These are phyloP conservation scores for Oxyruncus cristatus DNA, from an alignment of 2,113 vertebrate species.

Conservation along the genomic window DNA sequence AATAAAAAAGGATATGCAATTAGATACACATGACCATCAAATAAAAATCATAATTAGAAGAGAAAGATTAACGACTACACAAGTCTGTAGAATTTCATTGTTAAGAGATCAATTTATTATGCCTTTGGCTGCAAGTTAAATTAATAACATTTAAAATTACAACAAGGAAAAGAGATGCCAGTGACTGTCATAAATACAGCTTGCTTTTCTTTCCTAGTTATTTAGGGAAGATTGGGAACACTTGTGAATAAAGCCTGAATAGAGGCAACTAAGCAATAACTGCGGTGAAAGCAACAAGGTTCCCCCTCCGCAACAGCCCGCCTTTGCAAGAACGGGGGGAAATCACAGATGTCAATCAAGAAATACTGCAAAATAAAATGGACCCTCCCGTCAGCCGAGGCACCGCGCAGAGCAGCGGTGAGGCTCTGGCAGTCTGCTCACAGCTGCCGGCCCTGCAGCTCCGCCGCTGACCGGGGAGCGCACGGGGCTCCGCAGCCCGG, in stretches of 20 bases:
- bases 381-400: constrained; percentile 49
- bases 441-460: background rate
- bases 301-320: background rate
- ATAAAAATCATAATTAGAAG: background rate
- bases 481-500: background rate
- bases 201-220: background rate
- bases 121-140: background rate
- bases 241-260: constrained; percentile 18
- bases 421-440: background rate
- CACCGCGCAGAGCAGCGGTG: background rate
- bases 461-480: constrained; percentile 31
- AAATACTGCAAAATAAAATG: constrained; percentile 71
- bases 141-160: background rate
- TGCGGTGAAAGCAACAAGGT: constrained; percentile 51
- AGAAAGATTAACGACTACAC: background rate
- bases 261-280: constrained; percentile 49
- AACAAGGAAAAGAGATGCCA: background rate
- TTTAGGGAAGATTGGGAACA: background rate
- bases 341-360: constrained; percentile 57
- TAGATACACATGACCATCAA: background rate
- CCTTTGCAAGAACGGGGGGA: background rate
- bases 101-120: constrained; percentile 1
- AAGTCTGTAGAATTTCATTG: background rate
- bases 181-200: background rate
- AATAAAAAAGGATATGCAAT: background rate